phyloP scores from a whole-genome alignment of 2,888 invertebrate genomes.

The Aporophyla lueneburgensis region DNA sequence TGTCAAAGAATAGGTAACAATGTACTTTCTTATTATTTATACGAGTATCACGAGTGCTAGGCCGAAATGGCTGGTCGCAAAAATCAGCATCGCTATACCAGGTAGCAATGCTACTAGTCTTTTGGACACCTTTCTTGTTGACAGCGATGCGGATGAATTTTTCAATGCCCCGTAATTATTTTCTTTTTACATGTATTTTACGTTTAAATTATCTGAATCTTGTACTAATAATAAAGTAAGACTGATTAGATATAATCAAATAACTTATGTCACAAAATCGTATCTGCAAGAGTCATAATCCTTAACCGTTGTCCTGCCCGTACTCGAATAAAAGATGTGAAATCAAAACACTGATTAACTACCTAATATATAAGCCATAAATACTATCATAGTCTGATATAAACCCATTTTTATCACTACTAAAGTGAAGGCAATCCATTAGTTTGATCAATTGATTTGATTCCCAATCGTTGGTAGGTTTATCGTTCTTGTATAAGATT shows the following conservation, averaged over 20 bases:
- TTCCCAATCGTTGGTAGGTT: slow-evolving; percentile 13
- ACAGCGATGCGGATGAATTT: too few relatives aligned
- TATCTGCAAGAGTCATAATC: background rate
- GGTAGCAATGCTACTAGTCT: too few relatives aligned
- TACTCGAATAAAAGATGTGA: background rate
- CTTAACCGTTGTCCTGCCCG: too few relatives aligned
- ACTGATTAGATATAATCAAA: too few relatives aligned
- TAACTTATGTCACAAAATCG: background rate
- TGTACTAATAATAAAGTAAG: background rate
- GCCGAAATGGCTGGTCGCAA: too few relatives aligned
- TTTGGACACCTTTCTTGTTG: too few relatives aligned
- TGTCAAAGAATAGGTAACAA: background rate
- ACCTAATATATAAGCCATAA: background rate
- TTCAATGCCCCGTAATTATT: too few relatives aligned
- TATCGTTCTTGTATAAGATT: slow-evolving; percentile 21
- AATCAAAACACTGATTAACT: background rate
- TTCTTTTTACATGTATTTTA: too few relatives aligned
- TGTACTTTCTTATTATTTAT: background rate
- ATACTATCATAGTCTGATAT: slow-evolving; percentile 8
- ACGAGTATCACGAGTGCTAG: background rate
- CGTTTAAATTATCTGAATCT: too few relatives aligned
- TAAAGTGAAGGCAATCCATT: slow-evolving; percentile 27
- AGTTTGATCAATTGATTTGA: slow-evolving; percentile 25
- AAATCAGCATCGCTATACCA: too few relatives aligned
- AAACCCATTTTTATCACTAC: slow-evolving; percentile 29